phyloP scores from a whole-genome alignment of 2,797 vertebrate genomes.

The Melanotaenia pygmaea region DNA sequence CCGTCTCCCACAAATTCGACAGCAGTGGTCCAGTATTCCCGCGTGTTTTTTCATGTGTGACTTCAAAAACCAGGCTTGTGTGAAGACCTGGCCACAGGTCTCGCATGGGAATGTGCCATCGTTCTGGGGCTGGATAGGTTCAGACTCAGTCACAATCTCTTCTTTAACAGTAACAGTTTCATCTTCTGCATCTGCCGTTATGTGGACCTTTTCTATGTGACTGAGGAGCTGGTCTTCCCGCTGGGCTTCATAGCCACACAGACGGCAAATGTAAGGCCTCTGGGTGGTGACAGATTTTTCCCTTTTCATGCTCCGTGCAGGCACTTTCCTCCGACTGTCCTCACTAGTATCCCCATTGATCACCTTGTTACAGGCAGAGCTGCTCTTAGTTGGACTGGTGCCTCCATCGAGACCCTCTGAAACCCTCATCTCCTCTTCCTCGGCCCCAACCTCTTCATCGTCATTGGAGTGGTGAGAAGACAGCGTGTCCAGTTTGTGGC shows the following conservation, averaged over 20 bases:
- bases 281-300: conserved; percentile 78
- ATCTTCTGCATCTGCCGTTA: conserved; percentile 84
- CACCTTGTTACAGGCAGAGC: conserved; percentile 90
- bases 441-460: conserved; percentile 77
- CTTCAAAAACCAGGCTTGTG: conserved; percentile 94
- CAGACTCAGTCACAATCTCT: conserved; percentile 68
- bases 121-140: conserved; percentile 61
- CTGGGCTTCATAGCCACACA: conserved; percentile 88
- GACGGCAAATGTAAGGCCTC: conserved; percentile 88
- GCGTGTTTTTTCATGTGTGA: conserved; percentile 97
- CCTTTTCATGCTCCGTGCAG: conserved; percentile 87
- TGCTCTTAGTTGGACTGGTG: conserved; percentile 93
- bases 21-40: conserved; percentile 92
- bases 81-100: conserved; percentile 92
- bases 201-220: conserved; percentile 93
- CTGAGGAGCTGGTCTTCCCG: conserved; percentile 91
- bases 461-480: conserved; percentile 86
- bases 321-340: conserved; percentile 84
- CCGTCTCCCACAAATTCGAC: conserved; percentile 91
- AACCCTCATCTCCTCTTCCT: conserved; percentile 83
- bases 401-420: conserved; percentile 90
- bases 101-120: conserved; percentile 92
- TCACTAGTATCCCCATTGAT: conserved; percentile 81
- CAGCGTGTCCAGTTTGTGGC: conserved; percentile 91
- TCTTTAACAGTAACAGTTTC: conserved; percentile 66